Percentiles rank a stretch among this genome's conserved stretches.
phyloP scores from a whole-genome alignment of 2,797 vertebrate species.

The Hoplostethus mediterraneus region DNA sequence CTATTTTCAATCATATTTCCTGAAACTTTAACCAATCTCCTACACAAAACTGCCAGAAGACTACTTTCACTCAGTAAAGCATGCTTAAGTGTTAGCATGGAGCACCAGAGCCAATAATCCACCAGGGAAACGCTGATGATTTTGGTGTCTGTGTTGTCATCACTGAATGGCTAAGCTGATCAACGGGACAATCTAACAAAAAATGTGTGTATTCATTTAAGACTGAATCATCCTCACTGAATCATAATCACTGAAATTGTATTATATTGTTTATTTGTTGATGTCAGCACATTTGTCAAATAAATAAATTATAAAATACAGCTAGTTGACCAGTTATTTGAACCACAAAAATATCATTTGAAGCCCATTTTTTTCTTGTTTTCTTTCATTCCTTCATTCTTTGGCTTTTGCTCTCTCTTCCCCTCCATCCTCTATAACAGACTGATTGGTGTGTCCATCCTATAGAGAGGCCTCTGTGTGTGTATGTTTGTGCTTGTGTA shows the following conservation, averaged over 20 bases:
- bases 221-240: slow-evolving; percentile 4
- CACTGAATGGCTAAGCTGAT: too few species aligned
- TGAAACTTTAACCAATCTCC: too few species aligned
- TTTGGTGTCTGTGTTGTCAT: slow-evolving; percentile 3
- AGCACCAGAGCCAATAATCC: too few species aligned
- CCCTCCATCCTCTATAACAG: not conserved
- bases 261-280: not conserved
- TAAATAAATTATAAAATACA: slow-evolving; percentile 21
- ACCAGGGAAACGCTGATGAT: not conserved
- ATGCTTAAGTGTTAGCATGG: too few species aligned
- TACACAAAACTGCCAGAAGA: too few species aligned
- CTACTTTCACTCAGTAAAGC: too few species aligned
- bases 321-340: slow-evolving; percentile 18
- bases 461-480: not conserved
- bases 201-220: slow-evolving; percentile 5
- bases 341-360: slow-evolving; percentile 7
- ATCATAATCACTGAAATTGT: slow-evolving; percentile 2
- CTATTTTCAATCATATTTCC: too few species aligned
- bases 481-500: slow-evolving; percentile 4
- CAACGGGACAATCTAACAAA: slow-evolving; percentile 2
- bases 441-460: not conserved
- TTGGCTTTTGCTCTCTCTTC: not conserved
- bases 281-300: not conserved
- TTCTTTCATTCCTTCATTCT: not conserved
- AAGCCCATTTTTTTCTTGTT: not conserved